Percentiles rank a stretch among this genome's conserved stretches.
Evolutionary conservation across 1,140 invertebrate genomes (phyloP).

Genomic region (Episyrphus balteatus): DNA sequence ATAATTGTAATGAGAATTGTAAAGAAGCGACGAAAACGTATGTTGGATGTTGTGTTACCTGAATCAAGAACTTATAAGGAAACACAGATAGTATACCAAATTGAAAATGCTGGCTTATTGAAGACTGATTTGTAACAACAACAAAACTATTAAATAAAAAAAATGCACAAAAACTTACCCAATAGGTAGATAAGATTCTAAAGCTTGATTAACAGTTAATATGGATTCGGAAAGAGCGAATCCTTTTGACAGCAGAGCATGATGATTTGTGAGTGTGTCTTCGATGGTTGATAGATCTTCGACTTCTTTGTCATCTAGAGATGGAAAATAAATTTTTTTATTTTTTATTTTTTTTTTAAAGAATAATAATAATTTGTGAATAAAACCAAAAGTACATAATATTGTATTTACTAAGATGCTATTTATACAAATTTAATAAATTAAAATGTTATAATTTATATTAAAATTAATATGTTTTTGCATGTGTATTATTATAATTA

Average conservation of each 20-base stretch:
- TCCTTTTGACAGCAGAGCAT: slow-evolving; percentile 71
- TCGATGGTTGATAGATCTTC: slow-evolving; percentile 61
- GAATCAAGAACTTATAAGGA: slow-evolving; percentile 70
- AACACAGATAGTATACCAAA: slow-evolving; percentile 72
- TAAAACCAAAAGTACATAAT: not conserved
- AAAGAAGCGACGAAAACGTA: slow-evolving; percentile 38
- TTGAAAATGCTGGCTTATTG: slow-evolving; percentile 66
- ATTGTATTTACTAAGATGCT: not conserved
- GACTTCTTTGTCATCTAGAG: slow-evolving; percentile 59
- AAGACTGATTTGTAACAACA: slow-evolving; percentile 56
- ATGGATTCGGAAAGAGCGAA: slow-evolving; percentile 72
- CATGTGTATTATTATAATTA: not conserved
- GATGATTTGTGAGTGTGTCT: slow-evolving; percentile 63
- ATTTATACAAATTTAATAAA: not conserved
- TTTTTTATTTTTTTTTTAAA: slow-evolving; percentile 1
- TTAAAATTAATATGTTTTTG: not conserved
- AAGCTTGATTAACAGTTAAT: slow-evolving; percentile 76
- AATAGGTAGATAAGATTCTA: slow-evolving; percentile 80
- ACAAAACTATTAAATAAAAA: not conserved
- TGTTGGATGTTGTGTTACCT: slow-evolving; percentile 56
- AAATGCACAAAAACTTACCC: slow-evolving; percentile 48
- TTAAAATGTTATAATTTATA: not conserved
- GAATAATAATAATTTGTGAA: not conserved
- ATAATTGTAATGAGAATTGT: slow-evolving; percentile 24
- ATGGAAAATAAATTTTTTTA: slow-evolving; percentile 2